Percentiles rank a stretch among this genome's conserved stretches.
These are phyloP conservation scores for mouse (Mus musculus) DNA, from an alignment of 2,113 vertebrate genomes.

Conservation along the genomic window GRCm39 chr5:149432001-149432500, in stretches of 20 bases:
- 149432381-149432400: not conserved
- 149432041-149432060: not conserved
- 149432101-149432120: fast-evolving
- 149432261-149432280: too few relatives aligned
- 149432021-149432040: not conserved
- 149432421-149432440: not conserved
- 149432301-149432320: not conserved
- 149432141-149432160: not conserved
- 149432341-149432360: not conserved
- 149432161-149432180: not conserved
- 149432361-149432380: not conserved
- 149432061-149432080: not conserved
- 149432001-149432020: not conserved
- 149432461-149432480: not conserved
- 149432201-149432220: not conserved
- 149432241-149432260: not conserved
- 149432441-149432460: not conserved
- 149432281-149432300: not conserved
- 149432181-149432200: not conserved
- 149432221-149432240: not conserved
- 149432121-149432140: not conserved
- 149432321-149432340: not conserved
- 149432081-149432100: too few relatives aligned
- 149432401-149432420: too few relatives aligned
- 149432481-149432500: fast-evolving